phyloP scores from a whole-genome alignment of 2,797 vertebrate genomes.

The Crenichthys baileyi region DNA sequence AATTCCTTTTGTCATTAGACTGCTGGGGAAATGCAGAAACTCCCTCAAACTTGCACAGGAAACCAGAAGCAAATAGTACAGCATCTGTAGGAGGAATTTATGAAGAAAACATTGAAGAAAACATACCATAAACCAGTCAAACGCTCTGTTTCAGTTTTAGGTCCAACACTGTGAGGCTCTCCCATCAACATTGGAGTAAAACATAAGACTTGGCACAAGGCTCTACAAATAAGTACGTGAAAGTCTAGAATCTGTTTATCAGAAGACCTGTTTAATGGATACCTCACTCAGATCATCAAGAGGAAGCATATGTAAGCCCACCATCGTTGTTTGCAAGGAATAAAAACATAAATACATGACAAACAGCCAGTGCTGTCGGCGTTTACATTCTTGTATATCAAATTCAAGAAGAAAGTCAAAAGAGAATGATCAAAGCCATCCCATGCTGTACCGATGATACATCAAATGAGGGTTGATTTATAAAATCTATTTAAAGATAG shows the following conservation, averaged over 20 bases:
- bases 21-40: too few relatives aligned
- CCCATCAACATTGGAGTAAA: background rate
- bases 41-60: too few relatives aligned
- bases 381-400: slow-evolving; percentile 10
- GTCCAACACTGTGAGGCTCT: background rate
- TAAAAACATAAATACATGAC: slow-evolving; percentile 7
- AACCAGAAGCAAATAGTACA: too few relatives aligned
- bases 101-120: background rate
- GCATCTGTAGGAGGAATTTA: too few relatives aligned
- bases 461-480: background rate
- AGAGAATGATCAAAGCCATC: background rate
- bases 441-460: background rate
- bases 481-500: background rate
- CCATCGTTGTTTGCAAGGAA: slow-evolving; percentile 3
- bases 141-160: background rate
- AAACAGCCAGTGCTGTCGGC: slow-evolving; percentile 2
- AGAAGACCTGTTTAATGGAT: background rate
- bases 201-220: too few relatives aligned
- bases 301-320: slow-evolving; percentile 1
- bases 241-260: background rate
- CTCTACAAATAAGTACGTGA: background rate
- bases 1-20: too few relatives aligned
- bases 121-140: background rate
- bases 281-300: background rate
- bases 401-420: slow-evolving; percentile 8